A percentile compares a stretch with the other conserved stretches of the same genome.
phyloP scores from a whole-genome alignment of 2,888 invertebrate species.

The Caenorhabditis macrosperma region DNA sequence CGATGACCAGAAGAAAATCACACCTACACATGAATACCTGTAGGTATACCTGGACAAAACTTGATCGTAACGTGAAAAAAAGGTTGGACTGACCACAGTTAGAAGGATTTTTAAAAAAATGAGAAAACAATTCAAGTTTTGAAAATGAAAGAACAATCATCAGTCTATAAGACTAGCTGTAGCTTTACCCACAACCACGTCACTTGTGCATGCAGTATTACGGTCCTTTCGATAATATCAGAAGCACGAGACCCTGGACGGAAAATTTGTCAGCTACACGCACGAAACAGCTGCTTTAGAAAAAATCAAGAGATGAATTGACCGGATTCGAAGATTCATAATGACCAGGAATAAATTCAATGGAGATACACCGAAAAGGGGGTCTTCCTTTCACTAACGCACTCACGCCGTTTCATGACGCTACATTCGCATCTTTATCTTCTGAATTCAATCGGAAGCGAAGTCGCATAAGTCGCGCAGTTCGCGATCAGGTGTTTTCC shows the following conservation, averaged over 20 bases:
- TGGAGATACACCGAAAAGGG: conserved; percentile 1
- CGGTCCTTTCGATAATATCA: no score
- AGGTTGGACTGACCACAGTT: no score
- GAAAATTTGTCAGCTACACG: no score
- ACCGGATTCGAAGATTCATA: neutral
- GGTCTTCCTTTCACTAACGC: neutral
- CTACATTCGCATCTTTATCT: neutral
- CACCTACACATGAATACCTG: neutral
- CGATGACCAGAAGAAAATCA: neutral
- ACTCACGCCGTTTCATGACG: neutral
- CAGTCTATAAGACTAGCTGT: no score
- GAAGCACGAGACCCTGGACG: no score
- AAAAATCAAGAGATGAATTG: neutral
- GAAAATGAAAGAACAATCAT: no score
- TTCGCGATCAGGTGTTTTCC: neutral
- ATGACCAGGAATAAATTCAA: neutral
- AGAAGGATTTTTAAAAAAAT: no score
- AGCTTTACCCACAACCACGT: no score
- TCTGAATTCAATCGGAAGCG: neutral
- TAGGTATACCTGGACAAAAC: no score
- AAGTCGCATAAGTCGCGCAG: neutral
- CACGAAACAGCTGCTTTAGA: neutral
- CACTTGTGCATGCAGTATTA: no score
- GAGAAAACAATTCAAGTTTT: no score
- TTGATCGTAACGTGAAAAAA: no score